Conservation (phyloP, 2,797 vertebrate species). For the Ptychadena robeensis region DNA sequence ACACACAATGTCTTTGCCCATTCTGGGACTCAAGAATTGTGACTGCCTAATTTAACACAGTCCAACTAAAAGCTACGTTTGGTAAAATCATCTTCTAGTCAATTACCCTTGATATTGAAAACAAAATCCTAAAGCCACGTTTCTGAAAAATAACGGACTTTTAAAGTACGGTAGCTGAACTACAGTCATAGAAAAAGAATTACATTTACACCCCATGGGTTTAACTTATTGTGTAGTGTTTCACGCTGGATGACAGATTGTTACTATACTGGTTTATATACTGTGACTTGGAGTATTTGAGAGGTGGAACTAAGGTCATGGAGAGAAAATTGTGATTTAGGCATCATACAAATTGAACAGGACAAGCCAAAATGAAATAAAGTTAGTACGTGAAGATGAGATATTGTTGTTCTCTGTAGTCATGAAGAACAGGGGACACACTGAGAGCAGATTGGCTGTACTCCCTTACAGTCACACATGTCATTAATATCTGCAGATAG, state of each 20-base stretch:
- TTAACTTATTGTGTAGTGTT: neutral
- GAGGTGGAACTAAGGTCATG: neutral
- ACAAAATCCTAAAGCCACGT: neutral
- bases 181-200: neutral
- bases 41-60: neutral
- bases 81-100: neutral
- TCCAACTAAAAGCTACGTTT: too few relatives aligned
- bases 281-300: neutral
- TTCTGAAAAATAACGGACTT: neutral
- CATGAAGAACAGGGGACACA: neutral
- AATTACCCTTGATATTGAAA: neutral
- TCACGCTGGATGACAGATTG: neutral
- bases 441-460: slow-evolving; percentile 9
- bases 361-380: slow-evolving; percentile 31
- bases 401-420: slow-evolving; percentile 13
- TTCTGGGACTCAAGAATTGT: neutral
- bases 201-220: neutral
- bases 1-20: neutral
- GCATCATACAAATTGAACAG: slow-evolving; percentile 18
- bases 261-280: neutral
- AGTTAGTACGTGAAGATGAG: neutral
- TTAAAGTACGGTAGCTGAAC: neutral
- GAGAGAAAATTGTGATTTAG: neutral
- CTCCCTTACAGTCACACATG: slow-evolving; percentile 8
- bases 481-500: neutral